A percentile compares a stretch with the other conserved stretches of the same genome.
Conservation (phyloP, 2,113 vertebrate species). For the Eulemur macaco region DNA sequence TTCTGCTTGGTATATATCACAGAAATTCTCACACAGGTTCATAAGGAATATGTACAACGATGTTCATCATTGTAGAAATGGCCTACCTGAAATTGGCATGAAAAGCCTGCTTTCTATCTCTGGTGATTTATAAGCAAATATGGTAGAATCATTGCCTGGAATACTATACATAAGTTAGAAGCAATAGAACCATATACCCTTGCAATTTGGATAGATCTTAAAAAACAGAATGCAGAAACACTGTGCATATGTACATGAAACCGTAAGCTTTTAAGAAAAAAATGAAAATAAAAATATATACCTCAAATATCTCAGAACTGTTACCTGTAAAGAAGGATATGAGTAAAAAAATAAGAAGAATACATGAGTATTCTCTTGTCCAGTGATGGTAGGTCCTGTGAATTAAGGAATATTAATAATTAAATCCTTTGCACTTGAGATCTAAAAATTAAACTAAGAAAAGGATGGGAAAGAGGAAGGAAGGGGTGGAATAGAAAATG, state of each 20-base stretch:
- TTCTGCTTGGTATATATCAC: neutral
- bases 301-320: neutral
- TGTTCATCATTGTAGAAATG: neutral
- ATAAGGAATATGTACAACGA: neutral
- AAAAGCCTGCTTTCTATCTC: neutral
- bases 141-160: neutral
- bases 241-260: neutral
- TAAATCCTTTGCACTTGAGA: neutral
- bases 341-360: neutral
- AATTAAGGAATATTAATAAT: neutral
- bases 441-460: neutral
- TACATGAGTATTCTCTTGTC: neutral
- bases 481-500: neutral
- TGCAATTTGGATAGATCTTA: neutral
- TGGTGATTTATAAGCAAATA: neutral
- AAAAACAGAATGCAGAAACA: neutral
- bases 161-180: neutral
- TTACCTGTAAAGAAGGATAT: neutral
- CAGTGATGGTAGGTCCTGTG: neutral
- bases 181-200: neutral
- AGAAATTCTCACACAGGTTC: neutral
- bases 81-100: neutral
- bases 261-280: neutral
- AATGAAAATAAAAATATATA: neutral
- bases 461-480: neutral